Evolutionary conservation across 2,888 invertebrate species (phyloP).

Genomic region (Prosopocoilus inquinatus): DNA sequence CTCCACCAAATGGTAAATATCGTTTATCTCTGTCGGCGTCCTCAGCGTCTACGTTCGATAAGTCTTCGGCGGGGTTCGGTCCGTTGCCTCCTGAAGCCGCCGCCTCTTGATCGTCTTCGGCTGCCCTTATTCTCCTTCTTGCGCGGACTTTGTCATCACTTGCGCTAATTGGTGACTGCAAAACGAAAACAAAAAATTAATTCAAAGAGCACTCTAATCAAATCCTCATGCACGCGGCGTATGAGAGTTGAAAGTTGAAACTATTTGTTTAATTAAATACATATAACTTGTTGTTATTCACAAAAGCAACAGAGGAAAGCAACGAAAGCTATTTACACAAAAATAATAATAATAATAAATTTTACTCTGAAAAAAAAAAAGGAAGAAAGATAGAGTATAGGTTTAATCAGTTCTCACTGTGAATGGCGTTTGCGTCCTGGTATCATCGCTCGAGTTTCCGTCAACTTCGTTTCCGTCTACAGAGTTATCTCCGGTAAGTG

Average conservation of each 20-base stretch:
- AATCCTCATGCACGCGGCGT: not conserved
- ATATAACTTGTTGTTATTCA: no score
- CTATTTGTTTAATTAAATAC: not conserved
- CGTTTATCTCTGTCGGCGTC: conserved; percentile 82
- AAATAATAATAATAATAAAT: not conserved
- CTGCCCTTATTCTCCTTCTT: conserved; percentile 41
- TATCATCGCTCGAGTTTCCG: no score
- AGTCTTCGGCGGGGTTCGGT: conserved; percentile 67
- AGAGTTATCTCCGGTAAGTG: conserved; percentile 2
- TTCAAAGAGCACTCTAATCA: no score
- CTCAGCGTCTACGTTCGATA: conserved; percentile 68
- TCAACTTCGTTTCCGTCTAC: no score
- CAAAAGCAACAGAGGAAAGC: no score
- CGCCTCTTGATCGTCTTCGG: conserved; percentile 46
- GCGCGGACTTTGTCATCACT: conserved; percentile 37
- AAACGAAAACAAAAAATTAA: conserved; percentile 12
- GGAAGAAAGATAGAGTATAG: not conserved
- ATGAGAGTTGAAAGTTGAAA: not conserved
- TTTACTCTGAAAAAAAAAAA: not conserved
- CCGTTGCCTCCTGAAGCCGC: conserved; percentile 59
- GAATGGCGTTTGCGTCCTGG: no score
- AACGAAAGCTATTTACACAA: conserved; percentile 1
- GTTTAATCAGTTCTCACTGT: no score
- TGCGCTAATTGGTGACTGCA: conserved; percentile 39
- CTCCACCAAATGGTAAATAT: conserved; percentile 68